Evolutionary conservation across 2,888 invertebrate species (phyloP).

Genomic region (Colostygia pectinataria): DNA sequence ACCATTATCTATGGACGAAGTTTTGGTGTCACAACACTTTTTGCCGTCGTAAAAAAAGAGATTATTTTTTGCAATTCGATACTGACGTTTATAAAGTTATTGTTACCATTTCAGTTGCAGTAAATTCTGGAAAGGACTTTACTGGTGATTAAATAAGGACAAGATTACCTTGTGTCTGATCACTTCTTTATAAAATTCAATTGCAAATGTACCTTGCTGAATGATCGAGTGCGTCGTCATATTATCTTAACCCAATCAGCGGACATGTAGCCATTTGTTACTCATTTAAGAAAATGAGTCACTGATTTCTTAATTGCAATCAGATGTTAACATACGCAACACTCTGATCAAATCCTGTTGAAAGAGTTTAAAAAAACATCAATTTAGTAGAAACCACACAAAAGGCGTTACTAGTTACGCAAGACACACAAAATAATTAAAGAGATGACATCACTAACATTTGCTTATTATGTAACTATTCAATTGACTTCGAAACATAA

Average conservation of each 20-base stretch:
- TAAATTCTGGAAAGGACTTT: constrained; percentile 9
- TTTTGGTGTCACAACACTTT: constrained; percentile 60
- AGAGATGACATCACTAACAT: constrained; percentile 46
- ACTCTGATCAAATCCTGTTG: constrained; percentile 25
- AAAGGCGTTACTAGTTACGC: constrained; percentile 36
- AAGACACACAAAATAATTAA: constrained; percentile 44
- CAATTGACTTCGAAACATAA: constrained; percentile 36
- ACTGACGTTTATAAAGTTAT: constrained; percentile 32
- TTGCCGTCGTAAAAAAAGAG: constrained; percentile 53
- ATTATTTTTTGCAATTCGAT: constrained; percentile 57
- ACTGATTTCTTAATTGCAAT: constrained; percentile 26
- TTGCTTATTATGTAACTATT: constrained; percentile 41
- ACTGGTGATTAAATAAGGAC: constrained; percentile 4
- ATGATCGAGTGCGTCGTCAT: constrained; percentile 45
- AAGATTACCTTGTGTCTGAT: constrained; percentile 39
- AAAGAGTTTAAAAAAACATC: constrained; percentile 11
- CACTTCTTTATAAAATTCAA: constrained; percentile 40
- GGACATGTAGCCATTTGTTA: constrained; percentile 45
- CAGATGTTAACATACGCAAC: constrained; percentile 16
- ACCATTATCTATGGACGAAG: constrained; percentile 56
- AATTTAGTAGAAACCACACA: constrained; percentile 25
- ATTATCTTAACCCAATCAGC: constrained; percentile 42
- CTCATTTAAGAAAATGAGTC: constrained; percentile 52
- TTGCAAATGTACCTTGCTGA: constrained; percentile 37
- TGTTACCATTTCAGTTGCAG: constrained; percentile 11